Evolutionary conservation across 2,113 vertebrate genomes (phyloP).

Genomic region (Oryzias javanicus): DNA sequence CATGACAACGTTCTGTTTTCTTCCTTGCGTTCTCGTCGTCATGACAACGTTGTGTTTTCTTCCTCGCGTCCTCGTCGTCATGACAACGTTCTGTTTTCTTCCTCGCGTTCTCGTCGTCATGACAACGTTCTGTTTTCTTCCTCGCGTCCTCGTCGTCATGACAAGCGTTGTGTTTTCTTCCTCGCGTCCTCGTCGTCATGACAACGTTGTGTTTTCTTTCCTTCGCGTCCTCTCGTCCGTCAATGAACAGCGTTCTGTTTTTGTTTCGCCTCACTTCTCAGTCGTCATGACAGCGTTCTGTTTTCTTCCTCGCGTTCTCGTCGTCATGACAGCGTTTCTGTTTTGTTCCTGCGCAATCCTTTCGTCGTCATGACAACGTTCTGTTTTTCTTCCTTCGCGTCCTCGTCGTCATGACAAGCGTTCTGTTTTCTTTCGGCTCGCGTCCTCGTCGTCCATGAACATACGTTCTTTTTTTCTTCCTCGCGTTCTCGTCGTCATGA

Average conservation of each 20-base stretch:
- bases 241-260: neutral
- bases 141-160: neutral
- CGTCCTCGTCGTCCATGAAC: neutral
- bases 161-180: neutral
- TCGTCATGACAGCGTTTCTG: neutral
- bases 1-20: too few species aligned
- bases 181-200: conserved; percentile 2
- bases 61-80: neutral
- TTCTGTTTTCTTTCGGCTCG: neutral
- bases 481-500: too few species aligned
- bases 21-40: too few species aligned
- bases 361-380: neutral
- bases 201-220: neutral
- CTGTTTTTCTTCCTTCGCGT: neutral
- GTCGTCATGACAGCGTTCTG: neutral
- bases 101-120: neutral
- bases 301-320: too few species aligned
- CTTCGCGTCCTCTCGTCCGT: neutral
- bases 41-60: neutral
- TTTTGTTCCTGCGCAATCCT: too few species aligned
- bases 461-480: too few species aligned
- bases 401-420: neutral
- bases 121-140: neutral
- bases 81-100: neutral
- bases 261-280: too few species aligned